phyloP scores from a whole-genome alignment of 2,113 vertebrate genomes.

The Brachyistius frenatus region DNA sequence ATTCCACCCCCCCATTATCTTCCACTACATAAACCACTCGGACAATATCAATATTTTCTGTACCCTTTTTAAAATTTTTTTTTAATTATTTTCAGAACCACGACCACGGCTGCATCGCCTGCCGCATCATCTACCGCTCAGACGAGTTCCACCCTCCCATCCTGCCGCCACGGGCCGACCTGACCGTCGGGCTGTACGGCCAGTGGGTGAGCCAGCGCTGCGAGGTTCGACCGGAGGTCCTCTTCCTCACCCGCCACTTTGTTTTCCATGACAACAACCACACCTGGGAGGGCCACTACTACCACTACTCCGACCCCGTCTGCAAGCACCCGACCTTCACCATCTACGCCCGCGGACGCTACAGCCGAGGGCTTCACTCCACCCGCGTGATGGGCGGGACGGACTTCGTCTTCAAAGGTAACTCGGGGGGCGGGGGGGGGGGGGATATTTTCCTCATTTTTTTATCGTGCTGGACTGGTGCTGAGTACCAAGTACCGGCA shows the following conservation, averaged over 20 bases:
- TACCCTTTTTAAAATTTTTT: too few relatives aligned
- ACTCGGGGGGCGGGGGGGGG: too few relatives aligned
- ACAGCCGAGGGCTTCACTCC: conserved; percentile 92
- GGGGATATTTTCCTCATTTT: too few relatives aligned
- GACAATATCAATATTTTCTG: too few relatives aligned
- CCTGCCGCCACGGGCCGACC: conserved; percentile 89
- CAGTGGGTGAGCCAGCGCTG: conserved; percentile 98
- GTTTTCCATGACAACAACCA: conserved; percentile 95
- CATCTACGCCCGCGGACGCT: conserved; percentile 94
- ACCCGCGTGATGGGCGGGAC: conserved; percentile 92
- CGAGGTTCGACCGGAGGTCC: conserved; percentile 94
- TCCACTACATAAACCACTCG: too few relatives aligned
- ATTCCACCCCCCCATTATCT: too few relatives aligned
- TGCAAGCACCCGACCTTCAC: conserved; percentile 97
- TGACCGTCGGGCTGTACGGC: conserved; percentile 90
- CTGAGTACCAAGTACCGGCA: too few relatives aligned
- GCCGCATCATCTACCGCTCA: conserved; percentile 92
- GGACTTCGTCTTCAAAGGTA: conserved; percentile 97
- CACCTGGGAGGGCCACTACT: conserved; percentile 98
- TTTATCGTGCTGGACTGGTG: too few relatives aligned
- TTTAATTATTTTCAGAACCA: conserved; percentile 90
- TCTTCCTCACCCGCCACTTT: conserved; percentile 97
- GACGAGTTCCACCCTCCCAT: conserved; percentile 93
- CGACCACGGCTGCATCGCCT: conserved; percentile 88
- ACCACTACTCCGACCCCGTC: conserved; percentile 96